phyloP scores from a whole-genome alignment of 92 coral and sea anemone species.

The Anthopleura xanthogrammica region DNA sequence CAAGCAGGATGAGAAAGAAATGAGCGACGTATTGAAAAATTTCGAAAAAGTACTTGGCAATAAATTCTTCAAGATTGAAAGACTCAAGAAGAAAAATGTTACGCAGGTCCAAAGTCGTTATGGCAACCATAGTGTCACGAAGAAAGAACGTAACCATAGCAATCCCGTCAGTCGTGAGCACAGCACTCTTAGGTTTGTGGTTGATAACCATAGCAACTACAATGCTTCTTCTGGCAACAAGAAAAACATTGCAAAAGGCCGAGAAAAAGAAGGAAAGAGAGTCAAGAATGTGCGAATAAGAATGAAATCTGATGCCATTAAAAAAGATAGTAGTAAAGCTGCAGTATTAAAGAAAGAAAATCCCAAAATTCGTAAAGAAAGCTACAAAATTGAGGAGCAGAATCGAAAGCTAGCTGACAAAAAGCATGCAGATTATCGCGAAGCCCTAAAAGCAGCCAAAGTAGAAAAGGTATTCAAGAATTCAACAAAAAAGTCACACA shows the following conservation, averaged over 20 bases:
- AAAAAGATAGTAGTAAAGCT: background rate
- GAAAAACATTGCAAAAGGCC: background rate
- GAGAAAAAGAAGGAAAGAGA: background rate
- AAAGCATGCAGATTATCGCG: background rate
- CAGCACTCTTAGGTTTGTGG: background rate
- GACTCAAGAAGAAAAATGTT: constrained; percentile 4
- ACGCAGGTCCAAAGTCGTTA: background rate
- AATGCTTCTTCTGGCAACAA: background rate
- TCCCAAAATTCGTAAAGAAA: background rate
- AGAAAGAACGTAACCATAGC: background rate
- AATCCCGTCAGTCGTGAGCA: background rate
- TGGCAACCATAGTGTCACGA: background rate
- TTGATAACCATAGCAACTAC: background rate
- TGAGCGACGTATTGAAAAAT: no score
- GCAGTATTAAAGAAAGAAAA: background rate
- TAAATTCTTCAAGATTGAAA: background rate
- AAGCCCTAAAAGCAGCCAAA: background rate
- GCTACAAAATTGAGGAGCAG: background rate
- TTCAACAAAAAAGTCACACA: background rate
- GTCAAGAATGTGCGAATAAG: background rate
- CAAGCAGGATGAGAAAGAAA: no score
- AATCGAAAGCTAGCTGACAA: background rate
- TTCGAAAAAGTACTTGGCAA: background rate
- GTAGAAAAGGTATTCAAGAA: background rate
- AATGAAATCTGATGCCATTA: background rate